These are phyloP conservation scores for Rachycentron canadum DNA, from an alignment of 2,797 vertebrate genomes.

Conservation along the genomic window DNA sequence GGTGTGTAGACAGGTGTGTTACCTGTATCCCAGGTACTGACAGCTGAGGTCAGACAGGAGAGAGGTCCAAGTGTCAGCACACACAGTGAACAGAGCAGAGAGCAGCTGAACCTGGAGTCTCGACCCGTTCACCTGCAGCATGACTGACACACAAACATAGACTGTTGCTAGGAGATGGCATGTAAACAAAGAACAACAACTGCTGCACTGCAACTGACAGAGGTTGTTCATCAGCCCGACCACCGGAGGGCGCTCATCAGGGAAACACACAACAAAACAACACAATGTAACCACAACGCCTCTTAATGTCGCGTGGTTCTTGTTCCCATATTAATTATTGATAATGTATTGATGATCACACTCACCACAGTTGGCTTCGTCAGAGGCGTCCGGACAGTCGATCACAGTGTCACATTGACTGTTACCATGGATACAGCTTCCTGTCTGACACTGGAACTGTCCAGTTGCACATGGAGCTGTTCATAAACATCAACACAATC, in stretches of 20 bases:
- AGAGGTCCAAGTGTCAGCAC: conserved; percentile 86
- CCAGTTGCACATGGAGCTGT: conserved; percentile 85
- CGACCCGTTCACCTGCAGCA: conserved; percentile 79
- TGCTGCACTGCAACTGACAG: too few species aligned
- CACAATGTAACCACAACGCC: neutral
- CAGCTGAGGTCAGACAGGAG: conserved; percentile 86
- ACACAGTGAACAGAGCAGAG: conserved; percentile 79
- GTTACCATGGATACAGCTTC: conserved; percentile 84
- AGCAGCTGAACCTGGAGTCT: conserved; percentile 85
- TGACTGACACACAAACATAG: conserved; percentile 74
- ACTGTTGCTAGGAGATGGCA: too few species aligned
- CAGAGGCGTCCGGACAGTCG: conserved; percentile 90
- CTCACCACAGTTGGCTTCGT: conserved; percentile 90
- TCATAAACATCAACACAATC: conserved; percentile 8
- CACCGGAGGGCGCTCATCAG: too few species aligned
- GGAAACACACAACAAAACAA: neutral
- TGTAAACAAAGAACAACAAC: too few species aligned
- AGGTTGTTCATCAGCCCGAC: too few species aligned
- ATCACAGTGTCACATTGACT: conserved; percentile 83
- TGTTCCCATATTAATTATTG: neutral
- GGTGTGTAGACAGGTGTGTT: neutral
- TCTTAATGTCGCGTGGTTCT: too few species aligned
- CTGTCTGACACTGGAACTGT: conserved; percentile 86
- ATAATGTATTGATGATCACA: neutral
- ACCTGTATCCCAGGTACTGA: conserved; percentile 80